phyloP scores from a whole-genome alignment of 2,888 invertebrate species.

The Patella depressa region DNA sequence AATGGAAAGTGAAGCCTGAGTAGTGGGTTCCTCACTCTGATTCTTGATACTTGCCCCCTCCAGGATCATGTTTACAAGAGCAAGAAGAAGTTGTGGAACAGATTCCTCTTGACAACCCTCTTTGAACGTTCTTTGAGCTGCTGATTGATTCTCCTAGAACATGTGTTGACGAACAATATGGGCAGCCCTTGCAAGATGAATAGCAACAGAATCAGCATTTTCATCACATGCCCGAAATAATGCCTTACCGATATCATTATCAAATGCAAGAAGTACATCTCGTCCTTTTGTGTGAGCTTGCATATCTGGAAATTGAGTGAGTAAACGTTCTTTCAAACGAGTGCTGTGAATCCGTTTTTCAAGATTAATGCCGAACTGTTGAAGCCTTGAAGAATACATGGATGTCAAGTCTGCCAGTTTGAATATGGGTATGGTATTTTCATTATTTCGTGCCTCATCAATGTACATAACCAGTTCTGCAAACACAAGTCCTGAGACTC shows the following conservation, averaged over 20 bases:
- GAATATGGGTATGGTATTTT: constrained; percentile 18
- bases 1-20: no score
- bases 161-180: no score
- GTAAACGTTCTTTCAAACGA: constrained; percentile 18
- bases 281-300: constrained; percentile 42
- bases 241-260: constrained; percentile 19
- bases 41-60: constrained; percentile 13
- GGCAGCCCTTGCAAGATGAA: neutral
- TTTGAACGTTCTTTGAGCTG: no score
- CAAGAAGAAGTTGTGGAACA: neutral
- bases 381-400: constrained; percentile 12
- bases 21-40: neutral
- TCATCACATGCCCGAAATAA: neutral
- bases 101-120: neutral
- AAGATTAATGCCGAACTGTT: neutral
- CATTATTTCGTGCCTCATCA: constrained; percentile 20
- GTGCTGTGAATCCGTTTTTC: neutral
- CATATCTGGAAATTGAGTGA: constrained; percentile 23
- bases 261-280: constrained; percentile 23
- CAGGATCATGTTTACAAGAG: constrained; percentile 12
- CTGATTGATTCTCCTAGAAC: no score
- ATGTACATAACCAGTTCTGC: constrained; percentile 25
- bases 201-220: constrained; percentile 7
- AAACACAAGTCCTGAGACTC: constrained; percentile 27
- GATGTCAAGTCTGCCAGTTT: constrained; percentile 25